phyloP scores from a whole-genome alignment of 2,113 vertebrate genomes.

The Phalacrocorax pelagicus region DNA sequence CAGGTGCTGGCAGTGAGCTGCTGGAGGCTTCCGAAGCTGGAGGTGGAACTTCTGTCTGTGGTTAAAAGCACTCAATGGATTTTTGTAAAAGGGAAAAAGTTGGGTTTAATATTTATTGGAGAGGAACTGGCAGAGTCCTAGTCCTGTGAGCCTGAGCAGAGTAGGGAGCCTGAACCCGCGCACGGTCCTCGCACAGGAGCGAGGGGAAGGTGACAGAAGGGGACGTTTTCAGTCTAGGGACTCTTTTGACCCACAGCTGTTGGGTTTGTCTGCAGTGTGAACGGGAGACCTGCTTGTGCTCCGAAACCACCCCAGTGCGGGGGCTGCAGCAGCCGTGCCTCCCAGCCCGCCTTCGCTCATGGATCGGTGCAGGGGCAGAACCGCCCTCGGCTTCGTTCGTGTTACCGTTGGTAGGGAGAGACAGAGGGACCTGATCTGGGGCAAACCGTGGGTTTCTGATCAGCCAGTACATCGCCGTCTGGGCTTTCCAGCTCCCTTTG shows the following conservation, averaged over 20 bases:
- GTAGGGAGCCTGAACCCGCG: accelerated
- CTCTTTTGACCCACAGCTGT: background rate
- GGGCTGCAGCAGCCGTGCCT: background rate
- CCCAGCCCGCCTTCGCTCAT: background rate
- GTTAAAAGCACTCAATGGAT: background rate
- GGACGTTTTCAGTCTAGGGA: background rate
- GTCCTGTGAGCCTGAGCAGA: background rate
- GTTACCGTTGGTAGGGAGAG: background rate
- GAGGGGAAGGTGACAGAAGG: background rate
- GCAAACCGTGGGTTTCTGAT: background rate
- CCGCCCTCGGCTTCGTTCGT: background rate
- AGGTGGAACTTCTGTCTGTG: background rate
- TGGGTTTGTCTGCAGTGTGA: background rate
- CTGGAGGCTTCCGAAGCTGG: accelerated
- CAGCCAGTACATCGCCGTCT: background rate
- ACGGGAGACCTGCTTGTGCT: accelerated
- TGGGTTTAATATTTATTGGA: background rate
- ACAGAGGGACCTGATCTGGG: background rate
- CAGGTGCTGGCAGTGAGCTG: background rate
- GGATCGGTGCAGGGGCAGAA: background rate
- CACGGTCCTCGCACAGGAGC: background rate
- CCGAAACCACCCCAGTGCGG: accelerated
- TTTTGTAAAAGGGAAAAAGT: background rate
- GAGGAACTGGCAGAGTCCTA: too few relatives aligned
- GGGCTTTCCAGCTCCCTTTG: background rate